These are phyloP conservation scores for Ostrea denselamellosa DNA, from an alignment of 1,140 invertebrate species.

Conservation along the genomic window DNA sequence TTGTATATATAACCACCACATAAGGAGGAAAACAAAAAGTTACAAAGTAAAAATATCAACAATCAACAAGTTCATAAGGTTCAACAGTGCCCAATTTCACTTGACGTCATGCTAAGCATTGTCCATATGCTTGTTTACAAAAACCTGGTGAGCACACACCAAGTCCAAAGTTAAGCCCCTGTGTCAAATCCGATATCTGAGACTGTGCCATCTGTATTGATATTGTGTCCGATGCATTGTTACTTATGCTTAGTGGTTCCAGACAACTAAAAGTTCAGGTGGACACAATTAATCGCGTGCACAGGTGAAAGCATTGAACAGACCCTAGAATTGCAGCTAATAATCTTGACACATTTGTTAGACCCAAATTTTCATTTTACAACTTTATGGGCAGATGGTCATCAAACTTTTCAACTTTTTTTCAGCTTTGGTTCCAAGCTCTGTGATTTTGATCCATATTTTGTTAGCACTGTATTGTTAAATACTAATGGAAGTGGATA, in stretches of 20 bases:
- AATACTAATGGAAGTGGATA: conserved; percentile 2
- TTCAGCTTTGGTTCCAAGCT: conserved; percentile 1
- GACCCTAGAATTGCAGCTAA: conserved; percentile 33
- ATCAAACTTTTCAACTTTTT: conserved; percentile 38
- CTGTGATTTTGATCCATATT: not conserved
- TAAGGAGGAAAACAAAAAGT: conserved; percentile 24
- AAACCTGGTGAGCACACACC: conserved; percentile 1
- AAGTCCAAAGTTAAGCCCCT: conserved; percentile 4
- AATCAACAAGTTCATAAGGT: conserved; percentile 18
- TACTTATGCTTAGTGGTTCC: conserved; percentile 28
- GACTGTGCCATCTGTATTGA: not conserved
- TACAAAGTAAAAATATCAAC: conserved; percentile 14
- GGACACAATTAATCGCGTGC: conserved; percentile 33
- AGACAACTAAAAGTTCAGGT: conserved; percentile 1
- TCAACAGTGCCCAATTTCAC: conserved; percentile 2
- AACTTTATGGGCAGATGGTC: conserved; percentile 39
- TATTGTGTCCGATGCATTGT: not conserved
- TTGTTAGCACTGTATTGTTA: not conserved
- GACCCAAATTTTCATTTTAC: conserved; percentile 29
- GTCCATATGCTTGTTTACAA: conserved; percentile 37
- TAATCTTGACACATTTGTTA: conserved; percentile 27
- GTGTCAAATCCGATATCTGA: conserved; percentile 5
- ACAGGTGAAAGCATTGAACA: conserved; percentile 25
- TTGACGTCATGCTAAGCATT: conserved; percentile 9
- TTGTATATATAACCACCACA: conserved; percentile 17